Conservation (phyloP, 2,888 invertebrate genomes). For the Spilosoma lubricipeda region DNA sequence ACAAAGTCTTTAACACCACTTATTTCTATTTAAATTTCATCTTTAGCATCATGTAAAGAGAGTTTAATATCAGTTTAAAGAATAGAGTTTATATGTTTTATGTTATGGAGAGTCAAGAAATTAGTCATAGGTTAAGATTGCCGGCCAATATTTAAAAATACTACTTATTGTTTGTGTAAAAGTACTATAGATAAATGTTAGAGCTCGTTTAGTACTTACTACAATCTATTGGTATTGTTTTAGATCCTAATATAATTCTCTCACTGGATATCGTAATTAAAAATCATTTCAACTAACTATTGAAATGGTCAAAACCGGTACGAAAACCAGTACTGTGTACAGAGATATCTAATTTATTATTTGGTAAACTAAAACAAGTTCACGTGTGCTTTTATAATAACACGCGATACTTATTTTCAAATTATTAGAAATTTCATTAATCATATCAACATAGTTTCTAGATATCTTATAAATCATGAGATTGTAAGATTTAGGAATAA, state of each 20-base stretch:
- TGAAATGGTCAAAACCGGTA: background rate
- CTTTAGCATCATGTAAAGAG: slow-evolving; percentile 25
- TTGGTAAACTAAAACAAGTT: background rate
- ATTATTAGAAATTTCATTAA: background rate
- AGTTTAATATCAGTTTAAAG: slow-evolving; percentile 27
- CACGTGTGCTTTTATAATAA: background rate
- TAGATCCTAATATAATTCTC: slow-evolving; percentile 4
- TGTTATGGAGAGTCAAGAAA: slow-evolving; percentile 47
- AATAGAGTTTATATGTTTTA: slow-evolving; percentile 25
- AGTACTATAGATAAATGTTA: slow-evolving; percentile 50
- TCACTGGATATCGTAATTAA: background rate
- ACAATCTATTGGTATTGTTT: slow-evolving; percentile 29
- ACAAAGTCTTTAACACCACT: slow-evolving; percentile 26
- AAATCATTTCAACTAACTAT: background rate
- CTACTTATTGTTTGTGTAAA: slow-evolving; percentile 64
- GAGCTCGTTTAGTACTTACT: background rate
- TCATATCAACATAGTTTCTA: background rate
- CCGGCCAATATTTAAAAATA: slow-evolving; percentile 68
- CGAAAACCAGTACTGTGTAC: background rate
- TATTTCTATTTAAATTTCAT: slow-evolving; percentile 19
- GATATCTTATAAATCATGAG: background rate
- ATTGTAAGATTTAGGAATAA: background rate
- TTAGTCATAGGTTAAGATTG: slow-evolving; percentile 70
- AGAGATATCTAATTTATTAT: background rate
- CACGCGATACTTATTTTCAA: background rate